Base-by-base conservation (phyloP, 2,797 vertebrate genomes). In the Choloepus didactylus region DNA sequence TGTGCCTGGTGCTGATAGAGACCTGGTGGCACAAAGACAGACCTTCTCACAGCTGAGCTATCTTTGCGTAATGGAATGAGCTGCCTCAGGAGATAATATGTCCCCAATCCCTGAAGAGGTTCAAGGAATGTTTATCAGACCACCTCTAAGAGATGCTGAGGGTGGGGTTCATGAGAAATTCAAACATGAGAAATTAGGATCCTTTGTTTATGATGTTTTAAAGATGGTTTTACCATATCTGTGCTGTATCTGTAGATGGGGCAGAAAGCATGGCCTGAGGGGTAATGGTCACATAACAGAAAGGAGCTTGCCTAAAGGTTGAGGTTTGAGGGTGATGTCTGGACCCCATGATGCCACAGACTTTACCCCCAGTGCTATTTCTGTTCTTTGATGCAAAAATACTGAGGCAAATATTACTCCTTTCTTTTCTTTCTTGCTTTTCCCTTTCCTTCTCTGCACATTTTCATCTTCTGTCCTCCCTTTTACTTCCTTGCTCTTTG, bases 401-500 rank as follows among this genome's bases (percentile, higher is more conserved):
- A 49, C 46, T 31, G 7, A 76, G 73, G 46, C 16, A 51, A 49
- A 31, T 15, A 75, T 49, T 31, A 8, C 46, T 51, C 46, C 27
- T 51, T 49, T 23, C 5, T 46, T 75, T 76, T 19, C 29, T 44
- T 21, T 44, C 25, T 49, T 29, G 5, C 7, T 31, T 75, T 76
- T 49, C 16, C 54, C 25, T 10, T 60, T 44, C 4, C 31, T 60
- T 6, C 29, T 3, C 35, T 3, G 16, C 18, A 25, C 31, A 12
- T 11, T 2, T 14, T 27, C 16, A 5, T 29, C 14, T 25, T 51
- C 5, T 75, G 3, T 6, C 31, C 2, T 41, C 76, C 62, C 29
- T 2, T 2, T 9, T 0, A 21, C 19, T 38, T 31, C 31, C 35
- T 19, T 5, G 25, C 12, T 35, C 16, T 35, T n/a, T 21, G 3